These are phyloP conservation scores for Triops longicaudatus DNA, from an alignment of 1,140 invertebrate species.

Conservation along the genomic window DNA sequence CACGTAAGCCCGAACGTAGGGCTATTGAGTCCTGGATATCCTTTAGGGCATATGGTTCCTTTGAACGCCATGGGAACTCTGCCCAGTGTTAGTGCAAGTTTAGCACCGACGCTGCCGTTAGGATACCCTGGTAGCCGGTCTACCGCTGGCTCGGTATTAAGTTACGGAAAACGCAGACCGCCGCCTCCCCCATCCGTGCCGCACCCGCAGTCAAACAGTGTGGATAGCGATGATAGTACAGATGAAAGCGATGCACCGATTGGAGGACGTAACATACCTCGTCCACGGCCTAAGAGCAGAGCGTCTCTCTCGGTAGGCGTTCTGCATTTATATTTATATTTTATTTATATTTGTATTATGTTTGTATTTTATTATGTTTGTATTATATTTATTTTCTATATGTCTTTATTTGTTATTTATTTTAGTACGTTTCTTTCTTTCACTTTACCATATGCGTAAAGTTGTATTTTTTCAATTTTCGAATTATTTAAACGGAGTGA, in stretches of 20 bases:
- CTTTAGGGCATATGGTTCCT: slow-evolving; percentile 19
- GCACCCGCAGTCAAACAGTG: slow-evolving; percentile 37
- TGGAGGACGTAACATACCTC: slow-evolving; percentile 54
- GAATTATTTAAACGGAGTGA: too few relatives aligned
- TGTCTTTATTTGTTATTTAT: too few relatives aligned
- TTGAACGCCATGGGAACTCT: not conserved
- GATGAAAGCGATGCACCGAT: slow-evolving; percentile 64
- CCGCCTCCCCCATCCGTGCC: slow-evolving; percentile 62
- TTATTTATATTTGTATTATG: too few relatives aligned
- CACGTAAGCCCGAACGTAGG: slow-evolving; percentile 26
- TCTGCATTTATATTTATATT: not conserved
- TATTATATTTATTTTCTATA: too few relatives aligned
- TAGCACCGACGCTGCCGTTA: slow-evolving; percentile 20
- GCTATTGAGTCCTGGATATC: slow-evolving; percentile 22
- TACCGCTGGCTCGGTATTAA: slow-evolving; percentile 17
- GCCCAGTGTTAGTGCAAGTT: slow-evolving; percentile 19
- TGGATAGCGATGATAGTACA: slow-evolving; percentile 45
- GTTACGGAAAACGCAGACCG: slow-evolving; percentile 40
- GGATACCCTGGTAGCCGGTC: slow-evolving; percentile 21
- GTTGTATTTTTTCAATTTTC: too few relatives aligned
- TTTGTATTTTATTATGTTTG: not conserved
- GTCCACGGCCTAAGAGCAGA: slow-evolving; percentile 68
- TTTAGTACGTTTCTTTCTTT: too few relatives aligned
- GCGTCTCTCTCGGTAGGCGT: slow-evolving; percentile 54
- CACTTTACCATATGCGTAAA: too few relatives aligned